Percentiles rank a stretch among this genome's conserved stretches.
phyloP scores from a whole-genome alignment of 1,140 invertebrate species.

The Nebria ingens region DNA sequence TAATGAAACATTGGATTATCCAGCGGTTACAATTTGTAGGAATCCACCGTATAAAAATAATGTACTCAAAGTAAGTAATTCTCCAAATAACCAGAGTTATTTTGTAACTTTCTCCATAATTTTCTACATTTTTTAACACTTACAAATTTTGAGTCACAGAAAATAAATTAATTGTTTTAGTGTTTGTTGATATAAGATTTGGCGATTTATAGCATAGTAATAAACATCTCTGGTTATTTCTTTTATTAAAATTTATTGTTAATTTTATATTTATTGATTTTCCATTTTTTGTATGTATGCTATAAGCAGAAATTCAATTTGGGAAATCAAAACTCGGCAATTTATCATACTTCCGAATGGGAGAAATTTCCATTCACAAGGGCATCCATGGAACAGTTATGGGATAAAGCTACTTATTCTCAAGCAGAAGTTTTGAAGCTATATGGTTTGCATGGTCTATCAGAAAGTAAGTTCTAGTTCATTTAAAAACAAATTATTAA shows the following conservation, averaged over 20 bases:
- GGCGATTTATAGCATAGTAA: too few relatives aligned
- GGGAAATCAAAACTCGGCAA: background rate
- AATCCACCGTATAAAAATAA: slow-evolving; percentile 47
- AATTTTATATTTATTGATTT: too few relatives aligned
- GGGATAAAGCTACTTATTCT: slow-evolving; percentile 41
- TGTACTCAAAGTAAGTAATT: slow-evolving; percentile 38
- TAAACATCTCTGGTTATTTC: too few relatives aligned
- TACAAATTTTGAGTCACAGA: too few relatives aligned
- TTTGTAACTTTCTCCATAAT: too few relatives aligned
- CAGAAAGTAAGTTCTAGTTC: slow-evolving; percentile 33
- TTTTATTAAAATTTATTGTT: too few relatives aligned
- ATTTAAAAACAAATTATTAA: too few relatives aligned
- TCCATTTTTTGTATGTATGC: too few relatives aligned
- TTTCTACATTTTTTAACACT: too few relatives aligned
- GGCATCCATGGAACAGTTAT: slow-evolving; percentile 38
- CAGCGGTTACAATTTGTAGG: slow-evolving; percentile 49
- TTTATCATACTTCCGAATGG: slow-evolving; percentile 30
- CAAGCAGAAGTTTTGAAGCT: slow-evolving; percentile 35
- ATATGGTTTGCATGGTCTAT: slow-evolving; percentile 31
- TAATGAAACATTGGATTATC: slow-evolving; percentile 49
- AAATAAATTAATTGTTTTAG: too few relatives aligned
- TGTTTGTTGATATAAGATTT: too few relatives aligned
- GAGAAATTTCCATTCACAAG: slow-evolving; percentile 39
- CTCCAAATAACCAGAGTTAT: slow-evolving; percentile 5
- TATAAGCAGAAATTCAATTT: background rate